These are phyloP conservation scores for Nebria salina DNA, from an alignment of 2,888 invertebrate genomes.

Conservation along the genomic window DNA sequence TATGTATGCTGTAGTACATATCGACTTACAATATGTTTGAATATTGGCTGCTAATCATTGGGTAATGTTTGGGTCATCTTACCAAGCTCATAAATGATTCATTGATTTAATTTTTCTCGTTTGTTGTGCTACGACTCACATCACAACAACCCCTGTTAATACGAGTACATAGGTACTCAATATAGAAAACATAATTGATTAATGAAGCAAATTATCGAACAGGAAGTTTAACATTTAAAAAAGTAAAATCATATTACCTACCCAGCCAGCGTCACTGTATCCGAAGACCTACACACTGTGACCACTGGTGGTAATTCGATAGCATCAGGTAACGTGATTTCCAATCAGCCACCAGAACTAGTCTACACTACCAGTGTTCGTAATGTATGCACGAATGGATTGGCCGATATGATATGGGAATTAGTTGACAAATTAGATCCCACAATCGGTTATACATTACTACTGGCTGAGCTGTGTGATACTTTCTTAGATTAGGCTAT, in stretches of 20 bases:
- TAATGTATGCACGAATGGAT: conserved; percentile 50
- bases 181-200: background rate
- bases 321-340: conserved; percentile 29
- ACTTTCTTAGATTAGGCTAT: background rate
- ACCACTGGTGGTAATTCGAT: conserved; percentile 50
- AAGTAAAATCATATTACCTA: conserved; percentile 8
- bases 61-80: too few relatives aligned
- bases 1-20: too few relatives aligned
- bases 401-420: conserved; percentile 62
- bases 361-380: conserved; percentile 32
- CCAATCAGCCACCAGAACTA: conserved; percentile 46
- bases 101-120: too few relatives aligned
- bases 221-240: background rate
- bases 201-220: background rate
- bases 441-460: conserved; percentile 53
- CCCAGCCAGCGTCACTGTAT: conserved; percentile 22
- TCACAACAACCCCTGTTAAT: too few relatives aligned
- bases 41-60: too few relatives aligned
- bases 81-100: too few relatives aligned
- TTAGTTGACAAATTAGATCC: conserved; percentile 61
- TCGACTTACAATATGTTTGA: too few relatives aligned
- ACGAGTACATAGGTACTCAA: background rate
- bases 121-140: too few relatives aligned
- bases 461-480: background rate
- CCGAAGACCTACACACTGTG: conserved; percentile 51